A percentile compares a stretch with the other conserved stretches of the same genome.
Evolutionary conservation across 2,113 vertebrate species (phyloP).

Genomic region (Choloepus hoffmanni): DNA sequence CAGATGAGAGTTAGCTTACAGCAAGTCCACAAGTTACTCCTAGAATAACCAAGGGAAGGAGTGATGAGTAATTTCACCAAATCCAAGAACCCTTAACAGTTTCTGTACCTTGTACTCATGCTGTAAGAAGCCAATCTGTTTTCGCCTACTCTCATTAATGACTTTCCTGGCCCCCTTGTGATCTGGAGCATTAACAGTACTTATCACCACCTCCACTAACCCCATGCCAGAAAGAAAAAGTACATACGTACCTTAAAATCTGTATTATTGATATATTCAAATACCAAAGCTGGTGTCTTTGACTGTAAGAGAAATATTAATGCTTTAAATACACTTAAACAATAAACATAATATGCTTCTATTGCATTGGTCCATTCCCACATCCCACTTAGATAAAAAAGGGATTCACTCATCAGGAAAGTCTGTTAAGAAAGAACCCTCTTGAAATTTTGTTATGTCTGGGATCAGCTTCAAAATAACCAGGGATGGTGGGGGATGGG

Average conservation of each 20-base stretch:
- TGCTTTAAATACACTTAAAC: conserved; percentile 61
- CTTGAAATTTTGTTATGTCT: neutral
- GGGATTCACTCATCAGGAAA: neutral
- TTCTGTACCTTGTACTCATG: neutral
- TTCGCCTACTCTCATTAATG: neutral
- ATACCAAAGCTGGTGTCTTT: conserved; percentile 98
- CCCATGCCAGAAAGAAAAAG: conserved; percentile 60
- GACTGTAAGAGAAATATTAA: conserved; percentile 91
- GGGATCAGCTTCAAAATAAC: conserved; percentile 39
- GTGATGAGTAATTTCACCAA: conserved; percentile 36
- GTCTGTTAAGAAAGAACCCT: conserved; percentile 4
- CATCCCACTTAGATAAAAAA: conserved; percentile 57
- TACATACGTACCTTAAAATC: conserved; percentile 96
- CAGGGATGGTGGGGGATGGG: neutral
- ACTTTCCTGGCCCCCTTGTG: neutral
- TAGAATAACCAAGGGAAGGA: conserved; percentile 60
- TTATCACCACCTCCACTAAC: neutral
- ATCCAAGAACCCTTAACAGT: conserved; percentile 2
- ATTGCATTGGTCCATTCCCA: neutral
- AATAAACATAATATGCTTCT: conserved; percentile 42
- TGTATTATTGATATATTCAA: conserved; percentile 99
- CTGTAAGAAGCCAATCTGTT: neutral
- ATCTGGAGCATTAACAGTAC: neutral
- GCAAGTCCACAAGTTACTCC: conserved; percentile 55
- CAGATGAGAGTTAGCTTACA: conserved; percentile 60